Evolutionary conservation across 2,797 vertebrate genomes (phyloP), one percentile per base, ranked within the genome.

Genomic region (Oreochromis grahami): DNA sequence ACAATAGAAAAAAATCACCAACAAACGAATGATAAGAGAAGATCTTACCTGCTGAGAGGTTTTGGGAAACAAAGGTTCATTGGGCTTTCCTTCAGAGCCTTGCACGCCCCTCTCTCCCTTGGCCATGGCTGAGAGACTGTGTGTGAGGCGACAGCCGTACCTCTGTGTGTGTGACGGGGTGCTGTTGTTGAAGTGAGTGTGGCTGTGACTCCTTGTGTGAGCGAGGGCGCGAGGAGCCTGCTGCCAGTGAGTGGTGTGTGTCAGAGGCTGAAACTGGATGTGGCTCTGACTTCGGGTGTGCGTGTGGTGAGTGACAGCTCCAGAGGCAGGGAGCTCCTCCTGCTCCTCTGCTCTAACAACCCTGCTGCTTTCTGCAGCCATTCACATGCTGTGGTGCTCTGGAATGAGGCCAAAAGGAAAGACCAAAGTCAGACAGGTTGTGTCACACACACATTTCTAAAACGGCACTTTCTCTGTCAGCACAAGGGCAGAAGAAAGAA

Each of bases 41-140:
- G 55, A 0, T 43, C 83, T 92, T 95, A 97, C 97, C 96, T 97
- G 96, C 65, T 93, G 90, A 45, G 94, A 89, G 4, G 92, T 78
- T 90, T 97, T 97, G 78, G 92, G 93, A 83, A 95, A 94, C 48
- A 93, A 87, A 2, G 96, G 87, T 13, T 96, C 95, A 1, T 87
- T 79, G 48, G 94, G 90, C 65, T 95, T 96, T 48, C 92, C 95
- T 4, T 85, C 86, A 24, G 93, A 48, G 82, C 90, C 84, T 78
- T 91, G 92, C 3, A 60, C 84, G n/a, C 92, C 90, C 88, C 80
- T 95, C 86, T 96, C 95, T 38, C 94, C 94, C 63, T 93, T 96
- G 87, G 93, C 88, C 97, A 97, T 97, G 93, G 91, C 91, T 86
- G 93, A 94, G 34, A 94, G 91, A 41, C 90, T 94, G 94, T 94